Percentiles rank a stretch among this genome's conserved stretches.
phyloP scores from a whole-genome alignment of 2,888 invertebrate species.

The Drosophila longiperda region DNA sequence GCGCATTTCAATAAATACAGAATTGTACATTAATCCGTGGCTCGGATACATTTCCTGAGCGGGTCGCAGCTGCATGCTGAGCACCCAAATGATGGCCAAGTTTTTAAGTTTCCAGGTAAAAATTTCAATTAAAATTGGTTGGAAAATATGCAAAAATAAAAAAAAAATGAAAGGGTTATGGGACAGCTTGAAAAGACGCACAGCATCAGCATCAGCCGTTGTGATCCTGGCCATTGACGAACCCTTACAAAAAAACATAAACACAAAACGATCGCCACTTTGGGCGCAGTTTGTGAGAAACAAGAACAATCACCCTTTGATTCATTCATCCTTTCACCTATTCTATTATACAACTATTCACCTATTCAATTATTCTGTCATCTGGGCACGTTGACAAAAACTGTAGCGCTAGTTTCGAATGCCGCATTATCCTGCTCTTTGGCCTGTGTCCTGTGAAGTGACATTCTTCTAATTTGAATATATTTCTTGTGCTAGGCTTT shows the following conservation, averaged over 20 bases:
- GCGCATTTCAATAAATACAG: slow-evolving; percentile 70
- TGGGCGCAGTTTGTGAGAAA: slow-evolving; percentile 64
- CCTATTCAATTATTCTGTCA: slow-evolving; percentile 24
- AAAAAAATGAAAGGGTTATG: slow-evolving; percentile 52
- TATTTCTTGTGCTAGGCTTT: slow-evolving; percentile 59
- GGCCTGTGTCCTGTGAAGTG: slow-evolving; percentile 58
- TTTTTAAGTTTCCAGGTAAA: slow-evolving; percentile 67
- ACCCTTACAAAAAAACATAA: slow-evolving; percentile 31
- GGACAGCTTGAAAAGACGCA: slow-evolving; percentile 69
- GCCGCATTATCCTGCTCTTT: slow-evolving; percentile 62
- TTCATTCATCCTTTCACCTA: slow-evolving; percentile 36
- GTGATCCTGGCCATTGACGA: slow-evolving; percentile 40
- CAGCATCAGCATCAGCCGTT: slow-evolving; percentile 44
- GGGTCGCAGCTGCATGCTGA: slow-evolving; percentile 59
- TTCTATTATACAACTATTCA: slow-evolving; percentile 32
- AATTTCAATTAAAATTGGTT: slow-evolving; percentile 70
- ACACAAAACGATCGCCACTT: slow-evolving; percentile 74
- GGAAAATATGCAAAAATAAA: slow-evolving; percentile 52
- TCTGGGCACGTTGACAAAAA: slow-evolving; percentile 67
- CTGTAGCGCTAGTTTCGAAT: slow-evolving; percentile 59
- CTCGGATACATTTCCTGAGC: slow-evolving; percentile 37
- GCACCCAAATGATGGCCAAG: slow-evolving; percentile 40
- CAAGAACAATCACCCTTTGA: slow-evolving; percentile 72
- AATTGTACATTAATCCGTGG: slow-evolving; percentile 48
- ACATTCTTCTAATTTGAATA: slow-evolving; percentile 76